Percentiles rank a stretch among this genome's conserved stretches.
Conservation (phyloP, 2,888 invertebrate genomes). For the Parnassius apollo region DNA sequence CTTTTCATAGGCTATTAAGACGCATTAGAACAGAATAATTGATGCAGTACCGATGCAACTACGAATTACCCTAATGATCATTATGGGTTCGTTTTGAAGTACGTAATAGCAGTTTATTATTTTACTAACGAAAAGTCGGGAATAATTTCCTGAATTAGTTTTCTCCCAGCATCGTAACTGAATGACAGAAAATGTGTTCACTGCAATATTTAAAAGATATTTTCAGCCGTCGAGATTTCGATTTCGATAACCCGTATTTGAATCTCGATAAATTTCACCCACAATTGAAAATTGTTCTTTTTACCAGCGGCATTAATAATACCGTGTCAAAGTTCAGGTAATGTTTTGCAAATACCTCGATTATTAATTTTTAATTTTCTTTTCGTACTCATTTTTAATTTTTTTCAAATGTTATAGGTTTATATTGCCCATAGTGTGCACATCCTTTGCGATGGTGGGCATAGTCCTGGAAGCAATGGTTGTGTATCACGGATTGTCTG, state of each 20-base stretch:
- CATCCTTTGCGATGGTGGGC: conserved; percentile 33
- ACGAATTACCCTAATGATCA: neutral
- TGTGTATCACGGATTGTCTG: conserved; percentile 40
- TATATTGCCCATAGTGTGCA: conserved; percentile 43
- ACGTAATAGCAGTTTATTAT: conserved; percentile 5
- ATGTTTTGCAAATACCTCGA: neutral
- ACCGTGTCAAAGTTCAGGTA: conserved; percentile 50
- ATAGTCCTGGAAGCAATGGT: conserved; percentile 41
- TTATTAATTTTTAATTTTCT: no score
- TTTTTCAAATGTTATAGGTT: conserved; percentile 34
- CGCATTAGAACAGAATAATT: conserved; percentile 6
- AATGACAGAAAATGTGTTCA: conserved; percentile 31
- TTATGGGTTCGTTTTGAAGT: neutral
- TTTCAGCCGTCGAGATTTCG: conserved; percentile 43
- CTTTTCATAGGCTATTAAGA: neutral
- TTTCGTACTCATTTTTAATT: no score
- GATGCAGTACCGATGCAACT: neutral
- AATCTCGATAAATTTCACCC: conserved; percentile 55
- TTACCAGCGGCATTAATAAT: conserved; percentile 50
- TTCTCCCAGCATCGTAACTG: neutral
- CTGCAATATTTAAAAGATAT: conserved; percentile 36
- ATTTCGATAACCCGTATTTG: conserved; percentile 45
- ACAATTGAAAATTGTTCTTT: conserved; percentile 46
- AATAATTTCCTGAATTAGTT: neutral
- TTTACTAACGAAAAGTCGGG: conserved; percentile 1